phyloP scores from a whole-genome alignment of 23 tunicate species.

The Halocynthia roretzi region DNA sequence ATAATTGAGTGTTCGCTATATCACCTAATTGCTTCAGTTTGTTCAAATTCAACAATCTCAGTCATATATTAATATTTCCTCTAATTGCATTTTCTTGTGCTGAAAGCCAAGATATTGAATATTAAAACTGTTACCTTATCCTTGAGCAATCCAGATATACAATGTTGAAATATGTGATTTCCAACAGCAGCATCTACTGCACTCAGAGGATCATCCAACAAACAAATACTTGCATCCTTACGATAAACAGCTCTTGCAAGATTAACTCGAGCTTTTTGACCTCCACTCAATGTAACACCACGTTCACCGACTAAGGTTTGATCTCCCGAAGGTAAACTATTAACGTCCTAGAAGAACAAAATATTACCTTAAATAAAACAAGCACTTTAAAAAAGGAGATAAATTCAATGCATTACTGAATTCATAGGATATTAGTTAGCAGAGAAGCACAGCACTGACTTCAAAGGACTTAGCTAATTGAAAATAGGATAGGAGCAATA shows the following conservation, averaged over 20 bases:
- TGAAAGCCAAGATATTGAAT: not conserved
- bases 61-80: too few species aligned
- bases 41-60: too few species aligned
- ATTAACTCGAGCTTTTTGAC: constrained; percentile 93
- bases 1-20: too few species aligned
- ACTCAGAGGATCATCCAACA: constrained; percentile 92
- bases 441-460: too few species aligned
- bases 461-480: too few species aligned
- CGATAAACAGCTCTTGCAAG: constrained; percentile 87
- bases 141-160: constrained; percentile 64
- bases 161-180: constrained; percentile 52
- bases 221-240: constrained; percentile 30
- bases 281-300: constrained; percentile 94
- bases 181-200: constrained; percentile 93
- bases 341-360: constrained; percentile 55
- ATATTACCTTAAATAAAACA: not conserved
- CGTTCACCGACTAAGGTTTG: constrained; percentile 81
- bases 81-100: too few species aligned
- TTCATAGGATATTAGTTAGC: too few species aligned
- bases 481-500: too few species aligned
- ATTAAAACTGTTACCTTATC: constrained; percentile 37
- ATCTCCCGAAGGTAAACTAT: constrained; percentile 61
- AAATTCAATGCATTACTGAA: too few species aligned
- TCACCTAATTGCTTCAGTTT: too few species aligned
- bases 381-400: too few species aligned